A percentile compares a stretch with the other conserved stretches of the same genome.
Conservation (phyloP, 1,140 invertebrate genomes). For the Pogonus chalceus region DNA sequence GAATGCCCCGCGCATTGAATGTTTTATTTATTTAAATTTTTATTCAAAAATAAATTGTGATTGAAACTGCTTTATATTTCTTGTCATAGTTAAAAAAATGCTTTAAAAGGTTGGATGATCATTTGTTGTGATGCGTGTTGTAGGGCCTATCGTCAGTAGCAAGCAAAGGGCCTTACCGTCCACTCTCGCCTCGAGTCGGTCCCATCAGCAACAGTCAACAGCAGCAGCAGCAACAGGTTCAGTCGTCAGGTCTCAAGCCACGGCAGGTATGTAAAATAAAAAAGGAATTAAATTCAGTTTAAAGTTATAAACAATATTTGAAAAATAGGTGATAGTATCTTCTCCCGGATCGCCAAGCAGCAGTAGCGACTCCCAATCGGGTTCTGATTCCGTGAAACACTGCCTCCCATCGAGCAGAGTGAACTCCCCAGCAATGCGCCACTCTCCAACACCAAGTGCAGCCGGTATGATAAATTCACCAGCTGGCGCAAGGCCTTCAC, state of each 20-base stretch:
- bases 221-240: conserved; percentile 7
- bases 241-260: conserved; percentile 7
- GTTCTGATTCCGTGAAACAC: conserved; percentile 57
- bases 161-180: conserved; percentile 51
- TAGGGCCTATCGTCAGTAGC: conserved; percentile 53
- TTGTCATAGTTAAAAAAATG: no score
- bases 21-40: no score
- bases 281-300: background rate
- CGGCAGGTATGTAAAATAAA: conserved; percentile 3
- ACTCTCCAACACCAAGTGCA: conserved; percentile 17
- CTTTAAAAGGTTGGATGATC: no score
- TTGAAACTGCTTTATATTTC: no score
- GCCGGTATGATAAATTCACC: conserved; percentile 27
- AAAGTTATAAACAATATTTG: background rate
- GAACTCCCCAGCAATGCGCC: conserved; percentile 27
- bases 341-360: conserved; percentile 62
- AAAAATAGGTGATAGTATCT: conserved; percentile 57
- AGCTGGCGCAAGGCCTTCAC: conserved; percentile 25
- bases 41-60: no score
- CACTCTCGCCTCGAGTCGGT: conserved; percentile 45
- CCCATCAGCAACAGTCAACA: conserved; percentile 16
- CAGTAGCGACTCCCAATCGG: conserved; percentile 51
- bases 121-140: conserved; percentile 8
- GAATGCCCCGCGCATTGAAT: no score
- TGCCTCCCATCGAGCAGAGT: conserved; percentile 32